phyloP scores from a whole-genome alignment of 2,888 invertebrate genomes.

The Acleris laterana region DNA sequence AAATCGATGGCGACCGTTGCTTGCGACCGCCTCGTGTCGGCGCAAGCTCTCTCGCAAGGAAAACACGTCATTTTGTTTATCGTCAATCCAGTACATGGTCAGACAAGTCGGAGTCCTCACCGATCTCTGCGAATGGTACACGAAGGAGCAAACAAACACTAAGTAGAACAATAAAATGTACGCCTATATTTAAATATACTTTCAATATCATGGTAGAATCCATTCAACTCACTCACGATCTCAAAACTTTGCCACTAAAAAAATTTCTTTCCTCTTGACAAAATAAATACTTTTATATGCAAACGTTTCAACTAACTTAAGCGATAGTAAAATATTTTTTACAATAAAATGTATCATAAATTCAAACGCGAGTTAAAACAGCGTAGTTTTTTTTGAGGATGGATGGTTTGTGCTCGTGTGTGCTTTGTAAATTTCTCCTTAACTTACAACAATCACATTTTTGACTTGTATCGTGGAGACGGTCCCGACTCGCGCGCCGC shows the following conservation, averaged over 20 bases:
- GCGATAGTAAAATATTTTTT: constrained; percentile 82
- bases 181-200: constrained; percentile 57
- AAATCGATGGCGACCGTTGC: constrained; percentile 23
- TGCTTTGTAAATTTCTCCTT: constrained; percentile 76
- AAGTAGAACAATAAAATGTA: constrained; percentile 54
- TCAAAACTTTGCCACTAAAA: constrained; percentile 67
- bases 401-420: constrained; percentile 84
- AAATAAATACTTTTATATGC: constrained; percentile 82
- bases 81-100: constrained; percentile 12
- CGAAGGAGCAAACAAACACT: constrained; percentile 61
- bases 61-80: constrained; percentile 30
- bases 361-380: constrained; percentile 82
- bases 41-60: constrained; percentile 19
- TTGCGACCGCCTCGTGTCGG: constrained; percentile 34
- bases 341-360: constrained; percentile 84
- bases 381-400: constrained; percentile 78
- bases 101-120: constrained; percentile 45
- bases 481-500: constrained; percentile 28
- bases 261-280: constrained; percentile 65
- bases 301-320: constrained; percentile 82
- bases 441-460: constrained; percentile 80
- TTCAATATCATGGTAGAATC: constrained; percentile 67
- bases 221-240: constrained; percentile 74
- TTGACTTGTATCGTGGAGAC: constrained; percentile 49
- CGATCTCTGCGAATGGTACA: constrained; percentile 55